Evolutionary conservation across 2,797 vertebrate species (phyloP).

Genomic region (Phoxinus dragarum): DNA sequence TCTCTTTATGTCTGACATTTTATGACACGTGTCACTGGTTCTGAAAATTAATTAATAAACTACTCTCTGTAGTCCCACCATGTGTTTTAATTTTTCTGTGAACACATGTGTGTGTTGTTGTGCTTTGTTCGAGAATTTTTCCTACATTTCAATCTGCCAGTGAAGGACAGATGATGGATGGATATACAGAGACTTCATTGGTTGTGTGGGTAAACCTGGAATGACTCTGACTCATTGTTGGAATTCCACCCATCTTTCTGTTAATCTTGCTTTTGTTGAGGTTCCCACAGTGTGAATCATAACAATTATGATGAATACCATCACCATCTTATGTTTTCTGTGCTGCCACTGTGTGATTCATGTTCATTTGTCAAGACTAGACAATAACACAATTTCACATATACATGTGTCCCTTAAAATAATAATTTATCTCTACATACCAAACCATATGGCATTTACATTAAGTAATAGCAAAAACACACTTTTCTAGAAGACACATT

Average conservation of each 20-base stretch:
- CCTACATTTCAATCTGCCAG: neutral
- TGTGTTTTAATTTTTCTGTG: neutral
- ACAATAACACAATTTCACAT: neutral
- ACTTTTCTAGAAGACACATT: neutral
- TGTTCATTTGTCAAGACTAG: neutral
- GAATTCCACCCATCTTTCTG: conserved; percentile 36
- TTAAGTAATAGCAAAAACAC: neutral
- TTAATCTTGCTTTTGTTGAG: conserved; percentile 1
- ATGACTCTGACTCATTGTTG: conserved; percentile 32
- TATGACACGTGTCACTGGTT: neutral
- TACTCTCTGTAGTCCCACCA: neutral
- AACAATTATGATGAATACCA: neutral
- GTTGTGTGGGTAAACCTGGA: conserved; percentile 19
- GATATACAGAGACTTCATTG: neutral
- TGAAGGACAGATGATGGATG: neutral
- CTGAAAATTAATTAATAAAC: neutral
- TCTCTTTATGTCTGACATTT: neutral
- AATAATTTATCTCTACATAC: too few relatives aligned
- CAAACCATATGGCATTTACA: too few relatives aligned
- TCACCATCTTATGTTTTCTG: neutral
- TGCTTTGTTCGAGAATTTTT: neutral
- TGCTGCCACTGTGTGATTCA: neutral
- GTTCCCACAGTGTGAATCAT: conserved; percentile 30
- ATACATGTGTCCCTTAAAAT: too few relatives aligned
- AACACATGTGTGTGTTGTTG: neutral